Conservation (phyloP, 2,888 invertebrate species). For the Eurytoma adleriae region DNA sequence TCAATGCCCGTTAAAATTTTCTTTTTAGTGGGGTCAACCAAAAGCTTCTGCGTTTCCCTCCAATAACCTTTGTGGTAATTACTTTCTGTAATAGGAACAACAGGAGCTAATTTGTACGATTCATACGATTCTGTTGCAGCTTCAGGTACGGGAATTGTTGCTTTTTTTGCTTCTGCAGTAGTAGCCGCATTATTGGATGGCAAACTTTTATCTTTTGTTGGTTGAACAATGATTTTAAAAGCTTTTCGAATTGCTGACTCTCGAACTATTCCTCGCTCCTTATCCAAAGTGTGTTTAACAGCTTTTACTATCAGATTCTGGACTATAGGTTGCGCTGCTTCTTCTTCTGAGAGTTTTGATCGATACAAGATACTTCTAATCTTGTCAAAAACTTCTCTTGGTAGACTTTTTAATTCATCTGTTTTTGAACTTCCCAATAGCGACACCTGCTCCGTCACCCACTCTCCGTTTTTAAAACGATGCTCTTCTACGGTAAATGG, state of each 20-base stretch:
- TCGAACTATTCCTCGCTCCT: constrained; percentile 50
- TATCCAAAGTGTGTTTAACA: constrained; percentile 59
- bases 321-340: constrained; percentile 56
- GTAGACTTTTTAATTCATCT: not conserved
- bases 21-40: not conserved
- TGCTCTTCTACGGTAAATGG: not conserved
- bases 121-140: not conserved
- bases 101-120: constrained; percentile 11
- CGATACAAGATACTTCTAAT: constrained; percentile 55
- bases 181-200: not conserved
- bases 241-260: constrained; percentile 59
- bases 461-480: not conserved
- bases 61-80: not conserved
- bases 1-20: not conserved
- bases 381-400: constrained; percentile 44
- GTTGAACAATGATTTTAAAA: constrained; percentile 50
- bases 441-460: constrained; percentile 17
- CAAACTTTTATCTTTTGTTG: not conserved
- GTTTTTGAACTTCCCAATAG: not conserved
- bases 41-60: constrained; percentile 11
- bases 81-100: constrained; percentile 8
- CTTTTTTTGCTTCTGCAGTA: not conserved
- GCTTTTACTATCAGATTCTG: constrained; percentile 66
- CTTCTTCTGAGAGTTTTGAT: constrained; percentile 59
- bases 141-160: not conserved